These are phyloP conservation scores for Numida meleagris DNA, from an alignment of 2,113 vertebrate genomes.

Conservation along the genomic window DNA sequence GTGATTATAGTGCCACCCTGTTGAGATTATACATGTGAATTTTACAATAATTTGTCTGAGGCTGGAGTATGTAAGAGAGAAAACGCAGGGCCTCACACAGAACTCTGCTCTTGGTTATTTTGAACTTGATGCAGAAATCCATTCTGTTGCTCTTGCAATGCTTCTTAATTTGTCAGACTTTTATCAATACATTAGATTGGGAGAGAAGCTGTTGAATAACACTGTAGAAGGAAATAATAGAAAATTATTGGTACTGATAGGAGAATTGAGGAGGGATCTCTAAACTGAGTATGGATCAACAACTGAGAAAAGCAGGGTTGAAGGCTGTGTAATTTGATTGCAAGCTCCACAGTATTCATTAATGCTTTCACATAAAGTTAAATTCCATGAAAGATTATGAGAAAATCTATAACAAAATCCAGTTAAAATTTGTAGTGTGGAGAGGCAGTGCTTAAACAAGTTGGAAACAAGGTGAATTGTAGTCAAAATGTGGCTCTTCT, in stretches of 20 bases:
- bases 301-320: background rate
- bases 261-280: background rate
- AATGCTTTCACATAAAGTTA: background rate
- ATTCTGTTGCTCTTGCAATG: background rate
- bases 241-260: background rate
- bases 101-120: background rate
- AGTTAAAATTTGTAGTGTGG: background rate
- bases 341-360: background rate
- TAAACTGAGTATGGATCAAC: background rate
- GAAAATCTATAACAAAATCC: background rate
- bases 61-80: background rate
- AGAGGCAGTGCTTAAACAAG: background rate
- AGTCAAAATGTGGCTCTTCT: accelerated
- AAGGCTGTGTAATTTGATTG: background rate
- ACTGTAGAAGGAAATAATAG: background rate
- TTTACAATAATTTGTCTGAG: background rate
- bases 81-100: background rate
- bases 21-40: background rate
- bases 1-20: background rate
- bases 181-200: background rate
- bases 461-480: background rate
- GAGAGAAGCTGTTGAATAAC: background rate
- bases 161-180: background rate
- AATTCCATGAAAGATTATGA: background rate
- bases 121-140: background rate